A percentile compares a stretch with the other conserved stretches of the same genome.
Conservation (phyloP, 2,797 vertebrate genomes). For the Sebastes minor region DNA sequence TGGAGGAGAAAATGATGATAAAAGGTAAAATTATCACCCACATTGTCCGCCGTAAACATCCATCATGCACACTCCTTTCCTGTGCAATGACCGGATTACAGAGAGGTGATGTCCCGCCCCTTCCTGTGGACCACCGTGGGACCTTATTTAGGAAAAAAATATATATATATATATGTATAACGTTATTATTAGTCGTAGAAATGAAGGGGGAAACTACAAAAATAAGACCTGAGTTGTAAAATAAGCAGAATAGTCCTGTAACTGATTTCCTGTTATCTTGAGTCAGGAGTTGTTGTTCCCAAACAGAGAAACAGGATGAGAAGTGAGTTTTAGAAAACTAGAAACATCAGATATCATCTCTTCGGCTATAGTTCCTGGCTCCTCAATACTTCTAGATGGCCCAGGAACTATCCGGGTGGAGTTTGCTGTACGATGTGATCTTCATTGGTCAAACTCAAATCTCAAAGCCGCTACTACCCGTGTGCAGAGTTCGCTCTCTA, state of each 20-base stretch:
- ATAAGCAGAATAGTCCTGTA: neutral
- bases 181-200: neutral
- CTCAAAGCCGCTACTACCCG: neutral
- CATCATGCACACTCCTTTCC: neutral
- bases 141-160: too few relatives aligned
- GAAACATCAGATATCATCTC: neutral
- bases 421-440: neutral
- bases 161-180: too few relatives aligned
- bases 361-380: neutral
- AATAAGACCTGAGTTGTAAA: neutral
- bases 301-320: neutral
- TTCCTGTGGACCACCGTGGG: too few relatives aligned
- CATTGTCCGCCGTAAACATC: neutral
- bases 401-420: neutral
- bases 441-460: neutral
- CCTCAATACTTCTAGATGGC: neutral
- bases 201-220: neutral
- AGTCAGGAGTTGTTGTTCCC: neutral
- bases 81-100: neutral
- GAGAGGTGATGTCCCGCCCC: too few relatives aligned
- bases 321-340: neutral
- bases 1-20: neutral
- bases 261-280: neutral
- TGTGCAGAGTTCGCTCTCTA: neutral
- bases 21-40: neutral